A percentile compares a stretch with the other conserved stretches of the same genome.
phyloP scores from a whole-genome alignment of 2,113 vertebrate genomes.

The Aegotheles bennettii region DNA sequence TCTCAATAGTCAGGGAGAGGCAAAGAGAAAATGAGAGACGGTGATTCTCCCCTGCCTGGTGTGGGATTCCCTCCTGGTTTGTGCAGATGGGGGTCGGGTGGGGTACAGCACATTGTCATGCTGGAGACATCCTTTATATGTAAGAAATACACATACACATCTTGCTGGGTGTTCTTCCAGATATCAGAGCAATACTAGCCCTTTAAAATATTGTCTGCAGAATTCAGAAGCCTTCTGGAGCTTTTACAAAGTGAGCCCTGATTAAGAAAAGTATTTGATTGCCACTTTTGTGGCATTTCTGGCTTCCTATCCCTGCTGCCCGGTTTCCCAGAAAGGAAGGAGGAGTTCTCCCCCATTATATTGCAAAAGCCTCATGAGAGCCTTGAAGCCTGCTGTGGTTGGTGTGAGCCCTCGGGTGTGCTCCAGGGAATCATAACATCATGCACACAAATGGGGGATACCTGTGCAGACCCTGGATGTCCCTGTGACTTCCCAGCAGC shows the following conservation, averaged over 20 bases:
- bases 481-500: not conserved
- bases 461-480: not conserved
- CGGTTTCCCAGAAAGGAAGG: not conserved
- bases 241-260: not conserved
- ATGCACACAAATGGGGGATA: accelerated
- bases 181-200: not conserved
- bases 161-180: not conserved
- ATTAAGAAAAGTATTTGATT: not conserved
- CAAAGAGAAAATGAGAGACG: not conserved
- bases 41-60: not conserved
- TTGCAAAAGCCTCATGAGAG: not conserved
- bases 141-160: not conserved
- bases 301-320: not conserved
- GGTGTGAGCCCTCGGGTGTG: not conserved
- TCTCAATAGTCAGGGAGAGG: not conserved
- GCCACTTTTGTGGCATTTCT: not conserved
- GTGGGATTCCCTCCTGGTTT: not conserved
- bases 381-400: not conserved
- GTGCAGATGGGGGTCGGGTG: not conserved
- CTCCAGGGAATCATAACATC: not conserved
- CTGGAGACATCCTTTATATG: not conserved
- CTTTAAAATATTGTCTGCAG: not conserved
- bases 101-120: not conserved
- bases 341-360: not conserved
- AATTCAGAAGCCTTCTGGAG: not conserved